These are phyloP conservation scores for Mechanitis messenoides DNA, from an alignment of 2,888 invertebrate species.

Conservation along the genomic window DNA sequence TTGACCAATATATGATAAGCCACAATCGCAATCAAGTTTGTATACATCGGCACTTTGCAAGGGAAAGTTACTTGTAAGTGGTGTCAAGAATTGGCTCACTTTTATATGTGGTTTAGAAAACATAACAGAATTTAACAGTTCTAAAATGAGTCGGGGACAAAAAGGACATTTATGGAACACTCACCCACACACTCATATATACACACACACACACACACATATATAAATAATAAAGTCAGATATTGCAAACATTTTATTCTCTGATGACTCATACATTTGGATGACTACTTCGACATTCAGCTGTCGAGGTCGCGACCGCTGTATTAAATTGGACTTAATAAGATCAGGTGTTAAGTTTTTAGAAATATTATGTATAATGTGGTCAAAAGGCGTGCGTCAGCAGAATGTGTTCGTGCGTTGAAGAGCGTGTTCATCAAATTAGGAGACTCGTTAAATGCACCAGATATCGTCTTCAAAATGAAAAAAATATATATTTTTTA, in stretches of 20 bases:
- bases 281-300: conserved; percentile 18
- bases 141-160: no score
- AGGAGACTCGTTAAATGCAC: neutral
- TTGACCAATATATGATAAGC: no score
- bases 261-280: neutral
- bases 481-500: neutral
- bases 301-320: conserved; percentile 33
- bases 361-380: neutral
- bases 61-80: no score
- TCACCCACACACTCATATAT: no score
- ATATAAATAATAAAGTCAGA: no score
- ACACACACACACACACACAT: no score
- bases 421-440: neutral
- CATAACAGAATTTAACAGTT: no score
- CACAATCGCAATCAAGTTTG: no score
- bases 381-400: neutral
- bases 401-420: neutral
- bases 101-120: no score
- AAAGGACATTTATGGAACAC: no score
- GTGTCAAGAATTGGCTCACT: no score
- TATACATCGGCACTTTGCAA: no score
- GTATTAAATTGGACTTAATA: conserved; percentile 34
- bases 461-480: neutral
- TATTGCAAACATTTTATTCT: neutral
- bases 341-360: conserved; percentile 30